phyloP scores from a whole-genome alignment of 2,113 vertebrate genomes.

The Hyperopisus bebe region DNA sequence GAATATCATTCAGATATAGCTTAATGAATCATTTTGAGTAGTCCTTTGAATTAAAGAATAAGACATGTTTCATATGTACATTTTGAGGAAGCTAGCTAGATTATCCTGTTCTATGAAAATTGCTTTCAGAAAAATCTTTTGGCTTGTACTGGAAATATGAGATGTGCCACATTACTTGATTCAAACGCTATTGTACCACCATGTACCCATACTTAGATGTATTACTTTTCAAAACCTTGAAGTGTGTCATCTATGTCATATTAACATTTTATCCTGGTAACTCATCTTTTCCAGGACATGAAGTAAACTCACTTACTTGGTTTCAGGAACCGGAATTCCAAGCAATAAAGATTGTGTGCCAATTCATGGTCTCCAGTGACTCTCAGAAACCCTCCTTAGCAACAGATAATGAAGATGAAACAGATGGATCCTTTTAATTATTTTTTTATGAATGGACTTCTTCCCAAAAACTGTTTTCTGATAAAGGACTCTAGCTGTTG shows the following conservation, averaged over 20 bases:
- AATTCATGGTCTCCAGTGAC: neutral
- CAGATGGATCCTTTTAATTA: neutral
- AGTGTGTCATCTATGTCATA: neutral
- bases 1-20: neutral
- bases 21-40: neutral
- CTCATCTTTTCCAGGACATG: constrained; percentile 1
- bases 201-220: neutral
- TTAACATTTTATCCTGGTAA: neutral
- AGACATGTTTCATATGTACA: neutral
- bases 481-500: neutral
- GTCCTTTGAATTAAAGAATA: neutral
- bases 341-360: neutral
- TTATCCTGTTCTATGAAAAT: neutral
- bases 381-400: neutral
- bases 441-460: neutral
- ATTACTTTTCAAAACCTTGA: neutral
- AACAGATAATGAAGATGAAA: neutral
- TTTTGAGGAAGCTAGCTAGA: neutral
- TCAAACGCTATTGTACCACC: neutral
- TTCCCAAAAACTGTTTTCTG: neutral
- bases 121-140: neutral
- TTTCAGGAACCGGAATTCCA: neutral
- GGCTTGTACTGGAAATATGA: neutral
- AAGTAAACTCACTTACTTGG: neutral
- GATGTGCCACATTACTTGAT: neutral